Evolutionary conservation across 2,113 vertebrate genomes (phyloP).

Genomic region (Rhinopithecus roxellana): DNA sequence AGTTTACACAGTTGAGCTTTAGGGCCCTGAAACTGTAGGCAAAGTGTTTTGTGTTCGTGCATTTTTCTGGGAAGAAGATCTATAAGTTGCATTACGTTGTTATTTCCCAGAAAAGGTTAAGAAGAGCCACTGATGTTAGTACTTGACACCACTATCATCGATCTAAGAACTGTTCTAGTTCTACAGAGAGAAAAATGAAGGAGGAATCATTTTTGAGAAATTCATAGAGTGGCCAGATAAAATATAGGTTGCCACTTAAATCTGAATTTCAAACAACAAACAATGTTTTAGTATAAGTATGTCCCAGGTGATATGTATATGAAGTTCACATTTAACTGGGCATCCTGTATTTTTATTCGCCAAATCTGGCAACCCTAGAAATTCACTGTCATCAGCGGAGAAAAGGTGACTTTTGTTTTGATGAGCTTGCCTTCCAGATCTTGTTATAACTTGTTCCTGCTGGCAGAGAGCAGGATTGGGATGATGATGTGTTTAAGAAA

Average conservation of each 20-base stretch:
- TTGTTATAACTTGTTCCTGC: not conserved
- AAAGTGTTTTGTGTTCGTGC: not conserved
- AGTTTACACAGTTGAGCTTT: not conserved
- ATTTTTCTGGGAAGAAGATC: not conserved
- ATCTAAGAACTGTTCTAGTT: constrained; percentile 7
- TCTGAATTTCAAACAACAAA: not conserved
- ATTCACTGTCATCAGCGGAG: not conserved
- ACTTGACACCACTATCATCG: not conserved
- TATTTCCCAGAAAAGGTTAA: constrained; percentile 39
- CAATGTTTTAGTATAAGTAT: not conserved
- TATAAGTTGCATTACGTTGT: not conserved
- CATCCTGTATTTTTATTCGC: not conserved
- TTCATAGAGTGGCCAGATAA: not conserved
- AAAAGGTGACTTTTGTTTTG: not conserved
- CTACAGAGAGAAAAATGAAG: not conserved
- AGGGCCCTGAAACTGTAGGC: not conserved
- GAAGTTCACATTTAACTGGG: constrained; percentile 30
- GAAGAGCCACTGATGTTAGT: not conserved
- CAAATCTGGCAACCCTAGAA: not conserved
- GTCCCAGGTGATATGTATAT: not conserved
- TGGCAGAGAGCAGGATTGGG: not conserved
- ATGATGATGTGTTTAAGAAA: not conserved
- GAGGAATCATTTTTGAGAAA: not conserved
- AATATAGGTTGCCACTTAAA: constrained; percentile 14
- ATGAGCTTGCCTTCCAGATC: not conserved